phyloP scores from a whole-genome alignment of 2,888 invertebrate species.

The Hydropsyche betteni region DNA sequence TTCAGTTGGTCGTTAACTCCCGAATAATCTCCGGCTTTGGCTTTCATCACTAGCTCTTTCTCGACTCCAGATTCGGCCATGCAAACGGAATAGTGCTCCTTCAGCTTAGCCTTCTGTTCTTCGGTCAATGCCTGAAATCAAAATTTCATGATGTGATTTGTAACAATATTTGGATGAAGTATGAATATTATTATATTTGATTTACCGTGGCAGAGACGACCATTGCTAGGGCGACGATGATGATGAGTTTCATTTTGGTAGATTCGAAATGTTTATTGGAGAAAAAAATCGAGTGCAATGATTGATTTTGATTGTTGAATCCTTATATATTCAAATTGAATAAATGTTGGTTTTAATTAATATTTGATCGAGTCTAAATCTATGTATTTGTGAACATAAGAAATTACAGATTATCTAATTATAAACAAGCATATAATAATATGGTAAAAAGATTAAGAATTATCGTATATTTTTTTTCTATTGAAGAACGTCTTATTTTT shows the following conservation, averaged over 20 bases:
- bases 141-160: too few relatives aligned
- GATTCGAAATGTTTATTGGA: background rate
- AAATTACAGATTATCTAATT: too few relatives aligned
- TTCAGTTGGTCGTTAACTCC: constrained; percentile 57
- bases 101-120: constrained; percentile 64
- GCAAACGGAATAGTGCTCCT: constrained; percentile 62
- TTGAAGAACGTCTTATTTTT: too few relatives aligned
- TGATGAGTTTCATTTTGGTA: constrained; percentile 59
- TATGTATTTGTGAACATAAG: too few relatives aligned
- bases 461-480: too few relatives aligned
- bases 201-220: constrained; percentile 61
- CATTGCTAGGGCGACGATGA: constrained; percentile 59
- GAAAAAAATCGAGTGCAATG: constrained; percentile 5
- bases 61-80: constrained; percentile 60
- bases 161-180: background rate
- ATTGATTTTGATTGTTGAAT: background rate
- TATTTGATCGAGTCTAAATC: too few relatives aligned
- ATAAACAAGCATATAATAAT: too few relatives aligned
- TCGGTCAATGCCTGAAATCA: constrained; percentile 60
- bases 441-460: too few relatives aligned
- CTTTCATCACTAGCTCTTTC: constrained; percentile 60
- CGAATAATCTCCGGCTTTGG: constrained; percentile 62
- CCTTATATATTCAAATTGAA: constrained; percentile 3
- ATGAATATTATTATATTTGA: background rate
- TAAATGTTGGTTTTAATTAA: background rate